Base-by-base conservation (phyloP, 2,797 vertebrate species). In the Acrossocheilus wenchowensis region DNA sequence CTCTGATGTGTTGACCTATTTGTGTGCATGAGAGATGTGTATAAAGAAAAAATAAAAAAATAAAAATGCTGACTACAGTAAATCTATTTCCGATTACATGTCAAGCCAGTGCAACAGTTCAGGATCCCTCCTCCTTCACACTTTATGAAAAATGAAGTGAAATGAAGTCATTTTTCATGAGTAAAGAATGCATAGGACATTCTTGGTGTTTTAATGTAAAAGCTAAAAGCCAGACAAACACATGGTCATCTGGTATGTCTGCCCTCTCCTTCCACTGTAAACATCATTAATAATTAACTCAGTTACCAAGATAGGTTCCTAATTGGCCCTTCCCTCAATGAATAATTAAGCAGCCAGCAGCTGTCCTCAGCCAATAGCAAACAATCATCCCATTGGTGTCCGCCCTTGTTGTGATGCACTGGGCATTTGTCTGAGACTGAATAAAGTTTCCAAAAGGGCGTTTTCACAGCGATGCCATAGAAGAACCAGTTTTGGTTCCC, bases 281-380 rank as follows among this genome's bases (percentile, higher is more conserved):
- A 83, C 52, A 12, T 83, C 52, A 43, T 86, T 74, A 87, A 89
- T 87, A 84, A 88, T 90, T 36, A 43, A 89, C 39, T 15, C n/a
- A 19, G 34, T 73, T 71, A 85, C 79, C 52, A 64, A 68, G 52
- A 64, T 45, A 57, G 45, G 34, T 71, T 85, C 82, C 50, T 85
- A 79, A 90, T 87, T 82, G 84, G 73, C 60, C 52, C 64, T 74
- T 68, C 21, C 45, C 54, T 26, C 14, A 57, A 75, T 88, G 36
- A 88, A 90, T 90, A 78, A 82, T 84, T 82, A 79, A 84, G 82
- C 39, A 83, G 14, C 5, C 62, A 73, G 68, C 81, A 82, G 60
- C 81, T 88, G 83, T 48, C 52, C 71, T 74, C 71, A 78, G 69
- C 88, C 85, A 90, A 89, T 86, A 36, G 60, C 23, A 87, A 43